Evolutionary conservation across 2,888 invertebrate genomes (phyloP), one percentile per base, ranked within the genome.

Genomic region (Agrotis clavis): DNA sequence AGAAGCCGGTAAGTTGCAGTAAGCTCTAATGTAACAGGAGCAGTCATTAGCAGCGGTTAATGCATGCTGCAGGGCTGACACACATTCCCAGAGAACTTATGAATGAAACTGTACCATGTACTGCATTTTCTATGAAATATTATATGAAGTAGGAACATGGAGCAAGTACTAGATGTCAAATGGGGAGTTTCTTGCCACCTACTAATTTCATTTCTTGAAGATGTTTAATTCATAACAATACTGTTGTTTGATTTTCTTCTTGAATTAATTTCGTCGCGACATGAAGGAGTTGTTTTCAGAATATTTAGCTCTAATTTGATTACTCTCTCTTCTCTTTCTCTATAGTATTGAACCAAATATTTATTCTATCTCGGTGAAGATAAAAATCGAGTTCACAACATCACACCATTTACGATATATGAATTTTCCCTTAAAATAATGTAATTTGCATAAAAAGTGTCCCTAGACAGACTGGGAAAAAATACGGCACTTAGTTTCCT

Each of bases 401-500:
- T 41, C 6, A 53, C 13, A 59, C 45, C 16, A 48, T 77, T 18
- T 45, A 51, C 0, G 19, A 53, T 60, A n/a, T 25, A 59, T 56
- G 11, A 64, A 67, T 7, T 47, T 65, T 68, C 2, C 11, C 18
- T 35, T 53, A 62, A 30, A 60, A 67, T 16, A 74, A 69, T 68
- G 64, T 60, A 35, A 59, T 82, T 85, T 74, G 74, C 80, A 83
- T 83, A 79, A 25, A 72, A 69, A 85, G 50, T 61, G 65, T 78
- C 62, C 18, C 56, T 13, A 2, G 45, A 63, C 48, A 70, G 53
- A 56, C 48, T 50, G 64, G 61, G 59, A 74, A 72, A 74, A 74
- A 74, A 21, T 75, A 47, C 60, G n/a, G 51, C 51, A 74, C 59
- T 79, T 71, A 79, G 54, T 35, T 71, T 48, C 18, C 16, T 50